These are phyloP conservation scores for Diaphora mendica DNA, from an alignment of 2,888 invertebrate species.

Conservation along the genomic window DNA sequence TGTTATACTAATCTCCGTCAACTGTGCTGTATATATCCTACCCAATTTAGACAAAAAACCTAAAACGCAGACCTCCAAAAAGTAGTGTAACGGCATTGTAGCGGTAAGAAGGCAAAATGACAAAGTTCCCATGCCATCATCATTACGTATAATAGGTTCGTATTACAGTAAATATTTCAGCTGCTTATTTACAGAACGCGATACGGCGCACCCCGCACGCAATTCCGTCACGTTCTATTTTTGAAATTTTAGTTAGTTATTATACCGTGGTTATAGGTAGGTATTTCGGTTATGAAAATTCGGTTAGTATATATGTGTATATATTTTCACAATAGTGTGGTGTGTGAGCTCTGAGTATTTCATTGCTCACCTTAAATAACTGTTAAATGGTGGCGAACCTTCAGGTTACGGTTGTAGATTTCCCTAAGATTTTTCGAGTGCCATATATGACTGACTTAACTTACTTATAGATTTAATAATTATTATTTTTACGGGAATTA, in stretches of 20 bases:
- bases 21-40: conserved; percentile 5
- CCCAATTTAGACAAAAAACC: conserved; percentile 25
- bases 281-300: neutral
- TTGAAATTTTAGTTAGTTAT: conserved; percentile 23
- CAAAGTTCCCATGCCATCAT: conserved; percentile 80
- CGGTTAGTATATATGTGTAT: neutral
- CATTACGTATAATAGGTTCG: conserved; percentile 78
- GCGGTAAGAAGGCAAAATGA: conserved; percentile 59
- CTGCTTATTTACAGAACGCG: conserved; percentile 77
- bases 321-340: neutral
- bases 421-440: too few relatives aligned
- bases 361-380: neutral
- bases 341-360: neutral
- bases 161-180: conserved; percentile 81
- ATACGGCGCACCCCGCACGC: conserved; percentile 66
- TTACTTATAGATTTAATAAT: too few relatives aligned
- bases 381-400: too few relatives aligned
- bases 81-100: conserved; percentile 36
- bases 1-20: conserved; percentile 3
- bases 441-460: too few relatives aligned
- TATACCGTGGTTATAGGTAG: neutral
- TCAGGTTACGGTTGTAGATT: neutral
- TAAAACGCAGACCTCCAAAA: conserved; percentile 35
- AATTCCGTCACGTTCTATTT: conserved; percentile 52
- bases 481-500: too few relatives aligned